Evolutionary conservation across 2,888 invertebrate genomes (phyloP).

Genomic region (Hydraecia micacea): DNA sequence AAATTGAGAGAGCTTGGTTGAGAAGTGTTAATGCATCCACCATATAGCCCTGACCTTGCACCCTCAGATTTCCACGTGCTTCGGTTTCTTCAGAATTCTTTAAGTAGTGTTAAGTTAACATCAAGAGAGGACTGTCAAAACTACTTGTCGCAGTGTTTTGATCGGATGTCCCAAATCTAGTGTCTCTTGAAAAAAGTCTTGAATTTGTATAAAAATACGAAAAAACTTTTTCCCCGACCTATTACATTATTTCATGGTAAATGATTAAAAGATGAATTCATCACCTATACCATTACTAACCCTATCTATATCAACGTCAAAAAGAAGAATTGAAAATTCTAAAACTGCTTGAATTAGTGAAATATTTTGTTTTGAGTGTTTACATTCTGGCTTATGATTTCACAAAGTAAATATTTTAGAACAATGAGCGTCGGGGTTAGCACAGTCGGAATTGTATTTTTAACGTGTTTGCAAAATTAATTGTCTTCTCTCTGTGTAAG

Average conservation of each 20-base stretch:
- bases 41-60: not conserved
- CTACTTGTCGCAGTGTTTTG: too few relatives aligned
- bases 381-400: constrained; percentile 7
- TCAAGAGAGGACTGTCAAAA: too few relatives aligned
- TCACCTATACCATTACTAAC: not conserved
- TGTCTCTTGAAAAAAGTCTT: too few relatives aligned
- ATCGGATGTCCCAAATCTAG: too few relatives aligned
- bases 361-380: constrained; percentile 2
- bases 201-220: too few relatives aligned
- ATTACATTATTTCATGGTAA: not conserved
- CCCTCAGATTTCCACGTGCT: not conserved
- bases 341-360: not conserved
- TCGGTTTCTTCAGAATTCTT: not conserved
- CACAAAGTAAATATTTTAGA: not conserved
- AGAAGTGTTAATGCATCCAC: not conserved
- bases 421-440: constrained; percentile 10
- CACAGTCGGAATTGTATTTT: constrained; percentile 5
- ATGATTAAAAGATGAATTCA: not conserved
- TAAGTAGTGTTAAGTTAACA: too few relatives aligned
- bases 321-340: not conserved
- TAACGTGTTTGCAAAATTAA: constrained; percentile 12
- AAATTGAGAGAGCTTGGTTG: not conserved
- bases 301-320: not conserved
- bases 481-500: not conserved
- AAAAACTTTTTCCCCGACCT: too few relatives aligned